Evolutionary conservation across 2,797 vertebrate species (phyloP).

Genomic region (Enteromius radiatus): DNA sequence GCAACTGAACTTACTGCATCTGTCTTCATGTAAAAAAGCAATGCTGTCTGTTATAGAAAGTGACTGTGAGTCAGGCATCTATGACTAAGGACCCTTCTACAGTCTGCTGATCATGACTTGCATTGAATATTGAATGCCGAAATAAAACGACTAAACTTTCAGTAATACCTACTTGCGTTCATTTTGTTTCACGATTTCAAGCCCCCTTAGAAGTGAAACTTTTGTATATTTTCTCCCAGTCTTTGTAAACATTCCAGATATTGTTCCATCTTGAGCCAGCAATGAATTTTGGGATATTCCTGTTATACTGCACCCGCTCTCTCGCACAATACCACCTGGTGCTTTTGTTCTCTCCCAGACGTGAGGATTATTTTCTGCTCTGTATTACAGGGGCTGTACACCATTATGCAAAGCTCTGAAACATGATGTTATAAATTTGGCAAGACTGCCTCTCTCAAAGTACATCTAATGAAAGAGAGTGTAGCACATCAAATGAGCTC

Average conservation of each 20-base stretch:
- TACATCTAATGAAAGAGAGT: conserved; percentile 41
- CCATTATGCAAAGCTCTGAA: conserved; percentile 49
- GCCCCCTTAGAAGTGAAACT: background rate
- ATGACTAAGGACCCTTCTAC: conserved; percentile 19
- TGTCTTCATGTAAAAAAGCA: conserved; percentile 10
- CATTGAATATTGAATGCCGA: background rate
- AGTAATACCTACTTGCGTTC: background rate
- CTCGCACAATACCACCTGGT: conserved; percentile 40
- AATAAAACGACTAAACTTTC: background rate
- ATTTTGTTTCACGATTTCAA: background rate
- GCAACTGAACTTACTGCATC: background rate
- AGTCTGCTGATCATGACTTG: background rate
- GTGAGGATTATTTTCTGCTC: conserved; percentile 45
- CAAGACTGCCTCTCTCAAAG: conserved; percentile 39
- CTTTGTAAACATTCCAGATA: conserved; percentile 8
- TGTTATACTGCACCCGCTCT: conserved; percentile 17
- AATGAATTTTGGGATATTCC: conserved; percentile 27
- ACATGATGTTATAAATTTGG: conserved; percentile 45
- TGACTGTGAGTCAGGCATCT: conserved; percentile 15
- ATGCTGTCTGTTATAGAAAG: conserved; percentile 16
- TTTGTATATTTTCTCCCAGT: background rate
- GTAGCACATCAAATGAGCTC: conserved; percentile 43
- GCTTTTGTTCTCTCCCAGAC: conserved; percentile 47
- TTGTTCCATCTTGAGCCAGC: background rate
- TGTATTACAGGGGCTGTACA: conserved; percentile 38